Base-by-base conservation (phyloP, 2,113 vertebrate genomes). In the Peucedramus taeniatus region DNA sequence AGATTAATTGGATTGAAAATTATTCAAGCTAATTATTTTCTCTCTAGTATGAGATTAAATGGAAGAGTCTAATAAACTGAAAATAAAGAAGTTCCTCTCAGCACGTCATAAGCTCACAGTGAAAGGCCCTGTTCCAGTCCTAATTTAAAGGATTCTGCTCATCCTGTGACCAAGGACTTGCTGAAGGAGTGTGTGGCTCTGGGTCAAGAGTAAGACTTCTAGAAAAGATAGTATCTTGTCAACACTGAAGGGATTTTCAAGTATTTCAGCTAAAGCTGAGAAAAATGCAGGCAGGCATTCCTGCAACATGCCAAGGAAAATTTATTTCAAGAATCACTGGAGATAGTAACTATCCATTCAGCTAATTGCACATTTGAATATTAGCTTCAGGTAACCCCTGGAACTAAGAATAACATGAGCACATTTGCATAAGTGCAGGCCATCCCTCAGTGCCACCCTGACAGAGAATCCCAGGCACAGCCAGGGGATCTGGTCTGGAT, bases 1-100 rank as follows among this genome's bases (percentile, higher is more conserved):
- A 78, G 82, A 89, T 93, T 96, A 97, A 97, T 96, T 96, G 93
- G 79, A 92, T 72, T 78, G 83, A 65, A 97, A 95, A 95, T 95
- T 95, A 91, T 86, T 95, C 56, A n/a, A 49, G 53, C 70, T 94
- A 94, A 93, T 95, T 94, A 93, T 97, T 96, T 95, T 83, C 87
- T 61, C 88, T 77, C 60, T 28, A 47, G 22, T 42, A 37, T 24
- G 53, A 85, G 60, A 91, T 82, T 70, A 87, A 91, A 80, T 13
- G 24, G 20, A 82, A 74, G 53, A 65, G 56, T 79, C 16, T 33
- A 78, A 93, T 82, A 76, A 80, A 60, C 6, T 11, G 50, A 37
- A 93, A 94, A 59, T 5, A 3, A 78, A 70, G 61, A 60, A 77
- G 28, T 59, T 86, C 54, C 35, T 28, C 75, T 56, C 42, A 14